A percentile compares a stretch with the other conserved stretches of the same genome.
Conservation (phyloP, 2,113 vertebrate species). For the Cheirogaleus medius region DNA sequence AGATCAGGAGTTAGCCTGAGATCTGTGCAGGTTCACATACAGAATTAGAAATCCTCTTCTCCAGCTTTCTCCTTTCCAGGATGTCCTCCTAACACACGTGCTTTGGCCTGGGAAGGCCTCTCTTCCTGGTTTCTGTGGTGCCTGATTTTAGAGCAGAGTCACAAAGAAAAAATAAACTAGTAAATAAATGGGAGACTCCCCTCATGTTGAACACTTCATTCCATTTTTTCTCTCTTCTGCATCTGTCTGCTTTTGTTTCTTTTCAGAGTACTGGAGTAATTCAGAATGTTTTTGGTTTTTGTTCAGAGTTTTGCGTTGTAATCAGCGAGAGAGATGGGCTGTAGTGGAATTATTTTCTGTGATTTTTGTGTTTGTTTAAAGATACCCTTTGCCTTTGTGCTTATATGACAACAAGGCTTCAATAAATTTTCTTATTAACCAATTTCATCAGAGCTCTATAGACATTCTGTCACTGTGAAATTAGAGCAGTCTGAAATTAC, state of each 20-base stretch:
- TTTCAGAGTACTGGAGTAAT: neutral
- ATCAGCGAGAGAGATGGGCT: neutral
- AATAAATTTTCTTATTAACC: neutral
- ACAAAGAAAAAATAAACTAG: neutral
- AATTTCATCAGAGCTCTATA: neutral
- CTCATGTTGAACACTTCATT: neutral
- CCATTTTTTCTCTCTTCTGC: neutral
- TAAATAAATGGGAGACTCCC: neutral
- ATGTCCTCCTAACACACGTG: neutral
- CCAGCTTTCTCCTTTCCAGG: neutral
- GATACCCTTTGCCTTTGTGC: neutral
- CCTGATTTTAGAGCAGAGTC: neutral
- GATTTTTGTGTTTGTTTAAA: constrained; percentile 23
- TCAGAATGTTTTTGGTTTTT: neutral
- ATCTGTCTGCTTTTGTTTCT: neutral
- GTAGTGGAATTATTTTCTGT: neutral
- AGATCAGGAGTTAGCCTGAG: neutral
- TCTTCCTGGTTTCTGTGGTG: neutral
- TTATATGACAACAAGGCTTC: neutral
- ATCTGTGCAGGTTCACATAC: no score
- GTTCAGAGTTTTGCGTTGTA: neutral
- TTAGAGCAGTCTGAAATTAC: neutral
- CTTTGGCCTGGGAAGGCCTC: neutral
- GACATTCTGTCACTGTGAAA: neutral
- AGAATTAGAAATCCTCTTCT: neutral